phyloP scores from a whole-genome alignment of 2,888 invertebrate genomes.

The Esperia sulphurella region DNA sequence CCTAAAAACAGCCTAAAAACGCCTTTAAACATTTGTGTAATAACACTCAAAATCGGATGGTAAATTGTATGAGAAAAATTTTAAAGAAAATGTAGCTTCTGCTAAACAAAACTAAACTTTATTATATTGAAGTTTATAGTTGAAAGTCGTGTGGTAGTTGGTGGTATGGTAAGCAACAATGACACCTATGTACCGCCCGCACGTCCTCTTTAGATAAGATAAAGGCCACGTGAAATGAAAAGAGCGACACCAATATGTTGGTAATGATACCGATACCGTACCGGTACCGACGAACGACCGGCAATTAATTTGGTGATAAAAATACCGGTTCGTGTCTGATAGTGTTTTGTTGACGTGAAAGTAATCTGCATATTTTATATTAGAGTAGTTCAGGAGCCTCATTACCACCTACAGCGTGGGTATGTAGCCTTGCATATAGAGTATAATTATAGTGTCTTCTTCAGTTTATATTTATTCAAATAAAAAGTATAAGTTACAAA shows the following conservation, averaged over 20 bases:
- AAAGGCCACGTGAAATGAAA: slow-evolving; percentile 67
- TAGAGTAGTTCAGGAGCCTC: background rate
- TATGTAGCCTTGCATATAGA: too few relatives aligned
- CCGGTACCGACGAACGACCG: slow-evolving; percentile 41
- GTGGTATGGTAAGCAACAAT: slow-evolving; percentile 48
- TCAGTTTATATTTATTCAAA: too few relatives aligned
- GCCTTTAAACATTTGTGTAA: slow-evolving; percentile 17
- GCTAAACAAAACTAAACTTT: slow-evolving; percentile 21
- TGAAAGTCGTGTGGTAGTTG: slow-evolving; percentile 15
- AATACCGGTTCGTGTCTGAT: slow-evolving; percentile 45
- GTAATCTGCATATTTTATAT: background rate
- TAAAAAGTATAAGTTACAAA: too few relatives aligned
- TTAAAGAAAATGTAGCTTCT: background rate
- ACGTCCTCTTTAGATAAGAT: slow-evolving; percentile 80
- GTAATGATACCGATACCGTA: slow-evolving; percentile 56
- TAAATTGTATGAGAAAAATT: slow-evolving; percentile 4
- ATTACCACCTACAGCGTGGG: background rate
- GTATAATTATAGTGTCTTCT: too few relatives aligned
- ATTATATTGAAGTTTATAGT: slow-evolving; percentile 10
- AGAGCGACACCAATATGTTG: slow-evolving; percentile 67
- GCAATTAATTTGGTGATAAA: slow-evolving; percentile 65
- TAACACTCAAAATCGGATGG: slow-evolving; percentile 21
- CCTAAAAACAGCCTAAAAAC: slow-evolving; percentile 22
- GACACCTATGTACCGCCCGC: slow-evolving; percentile 68
- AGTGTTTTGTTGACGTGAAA: slow-evolving; percentile 17